Base-by-base conservation (phyloP, 1,140 invertebrate species). In the Aphelinus certus region DNA sequence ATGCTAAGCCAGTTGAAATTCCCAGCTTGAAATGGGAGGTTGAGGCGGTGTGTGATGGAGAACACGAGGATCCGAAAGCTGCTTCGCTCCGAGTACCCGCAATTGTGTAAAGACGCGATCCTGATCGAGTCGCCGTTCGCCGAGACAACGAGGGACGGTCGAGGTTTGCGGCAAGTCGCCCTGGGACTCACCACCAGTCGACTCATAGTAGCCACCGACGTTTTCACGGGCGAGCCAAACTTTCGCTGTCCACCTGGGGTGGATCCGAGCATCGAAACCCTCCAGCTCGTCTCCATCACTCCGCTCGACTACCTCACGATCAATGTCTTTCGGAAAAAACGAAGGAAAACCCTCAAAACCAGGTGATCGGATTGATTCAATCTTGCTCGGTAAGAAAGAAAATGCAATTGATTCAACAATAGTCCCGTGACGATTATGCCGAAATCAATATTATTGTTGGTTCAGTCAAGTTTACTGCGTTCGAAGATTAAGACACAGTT, bases 121-220 rank as follows among this genome's bases (percentile, higher is more conserved):
- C 79, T 92, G 67, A 85, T 92, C 47, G 91, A 92, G 80, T 91
- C 90, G 66, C 88, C 89, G 3, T 92, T 92, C 80, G 89, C 89
- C 6, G 89, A 92, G 82, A 92, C 90, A 0, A 91, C 89, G 3
- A 86, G 89, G 73, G 85, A 89, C 57, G 91, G 91, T 47, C 83
- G 79, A 70, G 90, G 90, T 26, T 69, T 92, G 9, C 82, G 89
- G 53, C 88, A 91, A 83, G 89, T 92, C 2, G 83, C 90, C 69
- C 81, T 92, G n/a, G 91, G 87, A 48, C 84, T 92, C 71, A 92
- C 90, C 3, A 86, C 88, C 6, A 87, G 86, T 7, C 91, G 88
- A 80, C 81, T 92, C 67, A 86, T 92, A 9, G 79, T 91, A 55
- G 91, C 90, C 10, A 82, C 87, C 3, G 90, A 91, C 73, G 71